Evolutionary conservation across 2,113 vertebrate species (phyloP).

Genomic region (Corythoichthys intestinalis): DNA sequence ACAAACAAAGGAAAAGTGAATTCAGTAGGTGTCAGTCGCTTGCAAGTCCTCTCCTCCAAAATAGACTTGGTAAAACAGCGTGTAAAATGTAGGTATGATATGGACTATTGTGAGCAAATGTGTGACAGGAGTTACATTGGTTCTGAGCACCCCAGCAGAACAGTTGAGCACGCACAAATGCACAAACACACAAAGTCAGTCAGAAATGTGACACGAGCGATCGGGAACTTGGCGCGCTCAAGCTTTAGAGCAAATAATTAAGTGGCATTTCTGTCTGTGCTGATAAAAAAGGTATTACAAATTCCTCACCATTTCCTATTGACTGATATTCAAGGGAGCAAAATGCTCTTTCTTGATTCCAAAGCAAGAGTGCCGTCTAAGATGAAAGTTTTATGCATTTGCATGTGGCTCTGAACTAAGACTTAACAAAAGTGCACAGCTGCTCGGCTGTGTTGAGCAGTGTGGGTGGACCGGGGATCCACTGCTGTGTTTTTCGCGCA

Average conservation of each 20-base stretch:
- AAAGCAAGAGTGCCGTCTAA: constrained; percentile 42
- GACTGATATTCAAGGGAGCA: constrained; percentile 52
- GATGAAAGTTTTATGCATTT: constrained; percentile 69
- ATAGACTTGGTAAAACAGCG: constrained; percentile 48
- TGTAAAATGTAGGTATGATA: constrained; percentile 54
- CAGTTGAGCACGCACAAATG: constrained; percentile 16
- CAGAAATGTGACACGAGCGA: constrained; percentile 35
- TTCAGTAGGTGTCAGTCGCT: constrained; percentile 31
- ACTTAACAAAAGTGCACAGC: constrained; percentile 64
- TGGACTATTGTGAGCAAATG: constrained; percentile 44
- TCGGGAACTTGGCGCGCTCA: constrained; percentile 30
- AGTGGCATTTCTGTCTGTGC: constrained; percentile 26
- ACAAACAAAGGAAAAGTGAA: constrained; percentile 33
- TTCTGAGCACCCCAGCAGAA: constrained; percentile 18
- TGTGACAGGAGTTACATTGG: constrained; percentile 36
- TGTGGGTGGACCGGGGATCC: constrained; percentile 67
- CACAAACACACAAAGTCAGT: constrained; percentile 31
- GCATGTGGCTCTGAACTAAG: constrained; percentile 67
- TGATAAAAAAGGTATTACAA: constrained; percentile 41
- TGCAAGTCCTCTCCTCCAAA: constrained; percentile 36
- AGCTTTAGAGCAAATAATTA: constrained; percentile 60
- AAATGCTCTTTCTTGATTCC: constrained; percentile 52
- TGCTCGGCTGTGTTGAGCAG: constrained; percentile 55
- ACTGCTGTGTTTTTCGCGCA: constrained; percentile 65
- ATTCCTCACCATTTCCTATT: constrained; percentile 36